These are phyloP conservation scores for Passer montanus DNA, from an alignment of 2,113 vertebrate genomes.

Conservation along the genomic window DNA sequence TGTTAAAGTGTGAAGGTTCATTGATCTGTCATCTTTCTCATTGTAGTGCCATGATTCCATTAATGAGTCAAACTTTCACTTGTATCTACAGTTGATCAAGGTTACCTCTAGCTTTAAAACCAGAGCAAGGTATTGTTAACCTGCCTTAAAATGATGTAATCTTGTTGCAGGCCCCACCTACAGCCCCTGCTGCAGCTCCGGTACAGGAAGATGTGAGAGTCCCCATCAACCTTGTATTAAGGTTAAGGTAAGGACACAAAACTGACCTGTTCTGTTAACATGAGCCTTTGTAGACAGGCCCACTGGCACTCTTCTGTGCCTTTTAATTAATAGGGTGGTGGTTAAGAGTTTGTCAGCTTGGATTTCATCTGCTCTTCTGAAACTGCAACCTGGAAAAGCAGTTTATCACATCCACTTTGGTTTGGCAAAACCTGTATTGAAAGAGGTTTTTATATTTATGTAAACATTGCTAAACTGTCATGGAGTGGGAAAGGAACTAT, in stretches of 20 bases:
- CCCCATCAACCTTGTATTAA: slow-evolving; percentile 93
- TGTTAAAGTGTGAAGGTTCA: background rate
- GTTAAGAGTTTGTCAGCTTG: background rate
- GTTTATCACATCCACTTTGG: background rate
- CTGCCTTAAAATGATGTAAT: background rate
- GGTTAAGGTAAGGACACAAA: slow-evolving; percentile 85
- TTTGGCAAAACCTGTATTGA: background rate
- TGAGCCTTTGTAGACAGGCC: background rate
- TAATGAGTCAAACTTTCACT: background rate
- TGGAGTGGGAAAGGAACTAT: background rate
- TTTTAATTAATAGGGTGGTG: background rate
- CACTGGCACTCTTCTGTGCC: background rate
- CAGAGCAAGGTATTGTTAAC: background rate
- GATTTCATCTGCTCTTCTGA: background rate
- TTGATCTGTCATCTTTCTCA: background rate
- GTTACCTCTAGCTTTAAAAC: background rate
- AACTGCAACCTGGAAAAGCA: background rate
- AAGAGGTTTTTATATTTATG: background rate
- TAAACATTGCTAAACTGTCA: background rate
- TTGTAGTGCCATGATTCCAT: background rate
- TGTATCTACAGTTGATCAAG: background rate
- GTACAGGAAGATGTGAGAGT: slow-evolving; percentile 76
- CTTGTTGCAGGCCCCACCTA: slow-evolving; percentile 69
- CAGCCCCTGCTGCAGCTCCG: slow-evolving; percentile 55
- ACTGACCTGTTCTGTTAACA: background rate